Base-by-base conservation (phyloP, 1,140 invertebrate species). In the Ooceraea biroi region DNA sequence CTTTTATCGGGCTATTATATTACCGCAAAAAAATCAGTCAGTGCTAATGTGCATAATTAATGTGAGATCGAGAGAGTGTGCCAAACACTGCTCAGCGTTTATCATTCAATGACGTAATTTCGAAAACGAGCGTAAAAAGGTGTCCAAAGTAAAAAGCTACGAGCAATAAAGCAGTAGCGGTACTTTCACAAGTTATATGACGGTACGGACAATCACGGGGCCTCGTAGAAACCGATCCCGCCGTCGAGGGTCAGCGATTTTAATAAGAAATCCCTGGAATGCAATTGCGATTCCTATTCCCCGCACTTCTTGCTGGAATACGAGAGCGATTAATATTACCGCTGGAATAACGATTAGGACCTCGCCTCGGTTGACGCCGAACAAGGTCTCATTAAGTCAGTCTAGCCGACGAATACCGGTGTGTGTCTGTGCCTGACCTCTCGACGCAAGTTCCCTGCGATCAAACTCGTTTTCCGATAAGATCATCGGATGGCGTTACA, bases 391-490 rank as follows among this genome's bases (percentile, higher is more conserved):
- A 82, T 88, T 83, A 88, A 88, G 66, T 69, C 86, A 57, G 68
- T 72, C 72, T 58, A 71, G 52, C 68, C 36, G 65, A 44, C 55
- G 71, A 46, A 85, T 88, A 85, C 86, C 76, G 22, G 22, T 58
- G 58, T 88, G 85, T 48, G 76, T 27, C 71, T 71, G 58, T 61
- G 55, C 36, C 77, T 78, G 85, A 88, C 86, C 87, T 58, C 84
- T 88, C 87, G 55, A 65, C 83, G 77, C 82, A 68, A 85, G 60
- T 83, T 88, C 71, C 57, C 72, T 60, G 44, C 86, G 83, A 88
- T 88, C 84, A 85, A 88, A 88, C 86, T 85, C 60, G 86, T 88
- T 88, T 44, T 57, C n/a, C 22, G 86, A 88, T 88, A 88, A 88
- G 86, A 88, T 88, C 86, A 58, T 88, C 69, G 71, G 76, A 88